Evolutionary conservation across 2,797 vertebrate genomes (phyloP), one percentile per base, ranked within the genome.

Genomic region (Squalus acanthias): DNA sequence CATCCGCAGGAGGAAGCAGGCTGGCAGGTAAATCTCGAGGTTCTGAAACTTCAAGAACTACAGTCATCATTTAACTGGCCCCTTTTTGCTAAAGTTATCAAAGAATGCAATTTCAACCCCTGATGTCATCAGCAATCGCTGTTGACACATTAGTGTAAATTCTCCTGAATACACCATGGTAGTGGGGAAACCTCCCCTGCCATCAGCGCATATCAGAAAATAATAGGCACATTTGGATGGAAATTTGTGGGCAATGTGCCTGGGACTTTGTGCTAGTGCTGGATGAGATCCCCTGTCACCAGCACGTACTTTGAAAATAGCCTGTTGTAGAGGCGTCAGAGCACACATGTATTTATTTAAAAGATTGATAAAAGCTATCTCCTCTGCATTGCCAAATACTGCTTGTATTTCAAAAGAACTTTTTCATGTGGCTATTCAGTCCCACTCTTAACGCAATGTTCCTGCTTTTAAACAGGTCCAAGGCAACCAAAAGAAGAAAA

Each of bases 401-500:
- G 60, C 63, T 57, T 69, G 9, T 74, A 22, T 63, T 93, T 46
- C 65, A 46, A 46, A n/a, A 39, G 53, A 70, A 4, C 10, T 50
- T 72, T 29, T 67, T 65, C 65, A 39, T 26, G 17, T 69, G 7
- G 20, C 20, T 67, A n/a, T 69, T 93, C 63, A 67, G n/a, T 46
- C n/a, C 63, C 39, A 67, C 33, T 74, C 65, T 50, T 72, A 65
- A 20, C 69, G 33, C 22, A 63, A 7, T 69, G 26, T 82, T 67
- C 39, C 74, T 96, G 69, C 63, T 94, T 82, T 96, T n/a, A 67
- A 93, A 2, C 96, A 99, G 99, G 53, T 98, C 0, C 98, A 98
- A 97, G 72, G 6, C 3, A n/a, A 85, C 0, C 98, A 99, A 97
- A 99, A 97, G 97, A 99, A 95, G 97, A 99, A 98, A 97, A 97